Evolutionary conservation across 2,888 invertebrate species (phyloP), one percentile per base, ranked within the genome.

Genomic region (Diploptera punctata): DNA sequence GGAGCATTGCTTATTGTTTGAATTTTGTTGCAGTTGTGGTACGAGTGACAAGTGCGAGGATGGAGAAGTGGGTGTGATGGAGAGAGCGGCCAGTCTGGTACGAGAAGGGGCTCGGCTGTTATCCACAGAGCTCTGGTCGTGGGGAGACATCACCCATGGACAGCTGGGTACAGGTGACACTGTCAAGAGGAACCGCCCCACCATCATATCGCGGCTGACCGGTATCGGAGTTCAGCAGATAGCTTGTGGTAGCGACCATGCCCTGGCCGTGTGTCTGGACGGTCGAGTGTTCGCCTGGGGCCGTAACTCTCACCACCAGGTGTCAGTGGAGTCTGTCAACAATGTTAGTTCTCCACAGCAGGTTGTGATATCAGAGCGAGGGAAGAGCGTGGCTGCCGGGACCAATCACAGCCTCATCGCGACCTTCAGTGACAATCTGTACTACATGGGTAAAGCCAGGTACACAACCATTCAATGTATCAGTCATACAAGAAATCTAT

Each of bases 201-300:
- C 89, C 83, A 86, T 89, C 73, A 88, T 93, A 3, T 87, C 89
- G 78, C 87, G 86, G 77, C 82, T 93, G 62, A 88, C 88, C 62
- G 87, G 88, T 67, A 87, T 88, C 79, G 93, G 93, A 0, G 87
- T 94, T 1, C 88, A 90, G 77, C 92, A 93, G 80, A 87, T 94
- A 47, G 86, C 89, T 57, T 88, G 92, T 81, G 91, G 94, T 19
- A 85, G 87, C 76, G 88, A 88, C 81, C 95, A 95, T 80, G 90
- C 91, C 73, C 85, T 93, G 67, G 92, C 92, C 1, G 84, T 95
- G 69, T 93, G 94, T 0, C 83, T 94, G 68, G 93, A 94, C 81
- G 94, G 95, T 0, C 86, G 93, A 76, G 88, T 93, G 0, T 94
- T 90, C 79, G 86, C 91, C 68, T 96, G 95, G 95, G 95, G 95